Base-by-base conservation (phyloP, 2,888 invertebrate genomes). In the Zaprionus obscuricornis region DNA sequence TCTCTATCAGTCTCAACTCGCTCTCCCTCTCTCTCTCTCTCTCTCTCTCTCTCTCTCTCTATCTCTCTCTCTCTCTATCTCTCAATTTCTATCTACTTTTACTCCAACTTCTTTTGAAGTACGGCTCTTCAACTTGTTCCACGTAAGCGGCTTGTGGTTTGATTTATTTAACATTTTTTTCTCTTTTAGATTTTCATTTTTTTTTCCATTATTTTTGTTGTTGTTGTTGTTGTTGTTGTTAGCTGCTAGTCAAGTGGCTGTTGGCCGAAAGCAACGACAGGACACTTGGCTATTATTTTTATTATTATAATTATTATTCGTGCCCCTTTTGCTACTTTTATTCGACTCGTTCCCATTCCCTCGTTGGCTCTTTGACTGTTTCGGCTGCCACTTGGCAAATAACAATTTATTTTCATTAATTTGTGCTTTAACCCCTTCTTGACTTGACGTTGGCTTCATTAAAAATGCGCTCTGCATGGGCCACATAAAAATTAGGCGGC, bases 321-420 rank as follows among this genome's bases (percentile, higher is more conserved):
- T 43, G 57, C 22, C 43, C n/a, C n/a, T n/a, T n/a, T n/a, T n/a
- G n/a, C n/a, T n/a, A n/a, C n/a, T n/a, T n/a, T n/a, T n/a, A n/a
- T n/a, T n/a, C n/a, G n/a, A n/a, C n/a, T n/a, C n/a, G n/a, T n/a
- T n/a, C n/a, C n/a, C n/a, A n/a, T n/a, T n/a, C n/a, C n/a, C n/a
- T n/a, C n/a, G n/a, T n/a, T n/a, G n/a, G n/a, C 2, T 26, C 37
- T 20, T 31, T 13, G 7, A 22, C 5, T 17, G 22, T 22, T 22
- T 7, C 7, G 49, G 13, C 34, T 39, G 54, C 43, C 45, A 51
- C 71, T 57, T 34, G 63, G 69, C 56, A 77, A 74, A 85, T 79
- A 85, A 81, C 85, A 85, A 87, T 87, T 88, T 85, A 88, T 87
- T 86, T 87, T 87, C 88, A 87, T 87, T 87, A 88, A 87, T 88